Conservation (phyloP, 2,797 vertebrate species). For the Allobates femoralis region DNA sequence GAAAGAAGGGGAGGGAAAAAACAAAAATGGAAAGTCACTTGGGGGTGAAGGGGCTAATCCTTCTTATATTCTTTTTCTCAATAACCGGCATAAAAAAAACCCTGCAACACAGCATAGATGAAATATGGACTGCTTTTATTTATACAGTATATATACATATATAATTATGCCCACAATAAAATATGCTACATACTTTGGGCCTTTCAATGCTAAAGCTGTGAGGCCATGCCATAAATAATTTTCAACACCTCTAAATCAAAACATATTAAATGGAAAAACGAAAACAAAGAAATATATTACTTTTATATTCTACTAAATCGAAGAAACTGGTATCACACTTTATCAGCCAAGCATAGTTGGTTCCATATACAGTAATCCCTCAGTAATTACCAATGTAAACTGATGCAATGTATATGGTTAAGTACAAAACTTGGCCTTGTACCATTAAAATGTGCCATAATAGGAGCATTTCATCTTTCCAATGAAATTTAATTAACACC, state of each 20-base stretch:
- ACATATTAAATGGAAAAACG: background rate
- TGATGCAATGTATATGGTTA: background rate
- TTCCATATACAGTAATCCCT: constrained; percentile 7
- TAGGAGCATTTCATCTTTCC: constrained; percentile 35
- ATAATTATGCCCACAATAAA: too few species aligned
- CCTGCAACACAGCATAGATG: too few species aligned
- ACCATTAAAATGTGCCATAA: constrained; percentile 24
- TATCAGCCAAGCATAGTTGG: background rate
- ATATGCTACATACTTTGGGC: too few species aligned
- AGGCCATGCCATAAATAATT: too few species aligned
- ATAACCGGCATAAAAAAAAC: too few species aligned
- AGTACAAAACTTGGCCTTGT: constrained; percentile 13
- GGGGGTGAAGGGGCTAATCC: too few species aligned
- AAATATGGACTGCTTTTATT: too few species aligned
- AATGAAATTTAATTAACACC: constrained; percentile 56
- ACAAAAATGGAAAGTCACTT: too few species aligned
- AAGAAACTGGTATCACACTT: background rate
- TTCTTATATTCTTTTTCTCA: too few species aligned
- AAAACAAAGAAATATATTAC: background rate
- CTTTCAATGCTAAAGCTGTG: too few species aligned
- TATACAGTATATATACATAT: too few species aligned
- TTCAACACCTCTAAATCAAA: background rate
- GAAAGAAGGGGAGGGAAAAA: too few species aligned
- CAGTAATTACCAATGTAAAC: constrained; percentile 24
- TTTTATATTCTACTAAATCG: background rate